These are phyloP conservation scores for Hyles lineata DNA, from an alignment of 2,888 invertebrate species.

Conservation along the genomic window DNA sequence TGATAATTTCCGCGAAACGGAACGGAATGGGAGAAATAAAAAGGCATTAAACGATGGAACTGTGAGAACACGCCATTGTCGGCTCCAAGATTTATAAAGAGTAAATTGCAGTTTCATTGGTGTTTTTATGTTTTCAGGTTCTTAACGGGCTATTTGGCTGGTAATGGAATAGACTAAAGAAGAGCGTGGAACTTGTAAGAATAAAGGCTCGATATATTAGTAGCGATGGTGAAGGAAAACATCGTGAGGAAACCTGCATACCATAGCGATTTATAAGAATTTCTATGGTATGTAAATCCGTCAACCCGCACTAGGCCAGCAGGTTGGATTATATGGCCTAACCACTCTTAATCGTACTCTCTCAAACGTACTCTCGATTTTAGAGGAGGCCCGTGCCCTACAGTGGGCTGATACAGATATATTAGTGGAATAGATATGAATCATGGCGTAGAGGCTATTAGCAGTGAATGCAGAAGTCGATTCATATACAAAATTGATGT, in stretches of 20 bases:
- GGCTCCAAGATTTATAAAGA: conserved; percentile 5
- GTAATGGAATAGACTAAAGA: background rate
- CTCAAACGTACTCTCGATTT: too few relatives aligned
- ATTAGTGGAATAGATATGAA: background rate
- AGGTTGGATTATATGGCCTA: too few relatives aligned
- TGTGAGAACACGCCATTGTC: conserved; percentile 1
- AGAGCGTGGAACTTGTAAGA: background rate
- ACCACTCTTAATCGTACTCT: too few relatives aligned
- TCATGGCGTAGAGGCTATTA: background rate
- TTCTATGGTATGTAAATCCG: too few relatives aligned
- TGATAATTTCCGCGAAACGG: background rate
- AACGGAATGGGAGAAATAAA: background rate
- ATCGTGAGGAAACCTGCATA: too few relatives aligned
- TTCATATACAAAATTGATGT: too few relatives aligned
- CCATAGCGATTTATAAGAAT: too few relatives aligned
- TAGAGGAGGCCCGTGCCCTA: too few relatives aligned
- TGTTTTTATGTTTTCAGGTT: conserved; percentile 18
- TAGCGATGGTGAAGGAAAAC: too few relatives aligned
- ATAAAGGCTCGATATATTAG: background rate
- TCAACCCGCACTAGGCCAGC: too few relatives aligned
- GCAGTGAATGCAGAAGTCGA: too few relatives aligned
- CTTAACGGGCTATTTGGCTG: conserved; percentile 8
- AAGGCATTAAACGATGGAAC: background rate
- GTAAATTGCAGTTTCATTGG: conserved; percentile 19
- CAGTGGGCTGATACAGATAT: too few relatives aligned